Conservation (phyloP, 2,888 invertebrate species). For the Anoncus sp. region DNA sequence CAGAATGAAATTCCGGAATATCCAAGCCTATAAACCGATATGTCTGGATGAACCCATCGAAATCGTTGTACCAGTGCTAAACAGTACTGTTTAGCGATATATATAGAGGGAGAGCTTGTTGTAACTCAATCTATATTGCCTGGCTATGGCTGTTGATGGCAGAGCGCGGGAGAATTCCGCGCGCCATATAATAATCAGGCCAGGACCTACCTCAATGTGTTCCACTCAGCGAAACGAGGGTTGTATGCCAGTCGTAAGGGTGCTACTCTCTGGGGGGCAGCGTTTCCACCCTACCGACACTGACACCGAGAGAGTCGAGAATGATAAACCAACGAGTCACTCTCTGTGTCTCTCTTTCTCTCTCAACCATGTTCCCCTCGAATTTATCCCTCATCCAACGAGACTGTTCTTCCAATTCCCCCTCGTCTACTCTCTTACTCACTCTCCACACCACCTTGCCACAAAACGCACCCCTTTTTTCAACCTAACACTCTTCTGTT, state of each 20-base stretch:
- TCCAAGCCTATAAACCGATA: slow-evolving; percentile 9
- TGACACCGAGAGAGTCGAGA: slow-evolving; percentile 72
- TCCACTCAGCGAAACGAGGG: slow-evolving; percentile 44
- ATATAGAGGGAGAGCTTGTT: slow-evolving; percentile 2
- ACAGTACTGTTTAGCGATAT: slow-evolving; percentile 25
- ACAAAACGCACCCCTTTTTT: slow-evolving; percentile 31
- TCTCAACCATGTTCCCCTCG: slow-evolving; percentile 53
- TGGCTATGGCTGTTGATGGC: slow-evolving; percentile 37
- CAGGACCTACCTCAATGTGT: slow-evolving; percentile 65
- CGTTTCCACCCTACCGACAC: slow-evolving; percentile 59
- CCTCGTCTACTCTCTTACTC: slow-evolving; percentile 25
- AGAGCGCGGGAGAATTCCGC: slow-evolving; percentile 6
- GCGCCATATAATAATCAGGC: slow-evolving; percentile 75
- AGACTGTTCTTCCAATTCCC: slow-evolving; percentile 57
- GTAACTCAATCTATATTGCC: slow-evolving; percentile 18
- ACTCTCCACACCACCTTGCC: slow-evolving; percentile 1
- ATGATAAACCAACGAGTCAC: slow-evolving; percentile 76
- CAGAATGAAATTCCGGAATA: slow-evolving; percentile 51
- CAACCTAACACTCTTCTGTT: slow-evolving; percentile 12
- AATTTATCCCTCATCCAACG: slow-evolving; percentile 48
- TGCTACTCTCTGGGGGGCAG: slow-evolving; percentile 48
- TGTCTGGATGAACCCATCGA: slow-evolving; percentile 37
- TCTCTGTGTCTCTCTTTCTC: slow-evolving; percentile 58
- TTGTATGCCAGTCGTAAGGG: slow-evolving; percentile 52
- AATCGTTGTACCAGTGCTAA: neutral